These are phyloP conservation scores for Diarsia mendica DNA, from an alignment of 2,888 invertebrate species.

Conservation along the genomic window DNA sequence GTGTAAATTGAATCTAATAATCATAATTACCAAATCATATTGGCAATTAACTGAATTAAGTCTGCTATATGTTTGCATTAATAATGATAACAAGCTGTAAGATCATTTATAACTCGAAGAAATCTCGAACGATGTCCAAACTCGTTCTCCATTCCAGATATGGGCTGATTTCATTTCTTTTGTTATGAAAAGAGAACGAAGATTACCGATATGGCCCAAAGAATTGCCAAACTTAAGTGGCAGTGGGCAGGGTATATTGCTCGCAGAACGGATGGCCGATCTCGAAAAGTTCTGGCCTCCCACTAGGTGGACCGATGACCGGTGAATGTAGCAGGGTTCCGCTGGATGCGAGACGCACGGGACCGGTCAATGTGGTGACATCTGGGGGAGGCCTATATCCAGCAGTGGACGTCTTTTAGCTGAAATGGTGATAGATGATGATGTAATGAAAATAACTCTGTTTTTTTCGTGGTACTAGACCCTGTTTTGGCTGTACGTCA, in stretches of 20 bases:
- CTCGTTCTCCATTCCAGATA: background rate
- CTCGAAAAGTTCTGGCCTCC: too few species aligned
- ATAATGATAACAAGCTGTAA: background rate
- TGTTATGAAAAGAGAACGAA: background rate
- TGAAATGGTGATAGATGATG: too few species aligned
- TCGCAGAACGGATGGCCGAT: too few species aligned
- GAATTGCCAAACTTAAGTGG: too few species aligned
- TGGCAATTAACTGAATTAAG: background rate
- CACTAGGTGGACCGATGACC: too few species aligned
- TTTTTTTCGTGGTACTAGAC: background rate
- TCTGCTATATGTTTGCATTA: background rate
- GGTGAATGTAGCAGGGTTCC: too few species aligned
- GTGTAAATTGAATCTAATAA: background rate
- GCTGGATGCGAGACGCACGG: too few species aligned
- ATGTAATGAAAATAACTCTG: background rate
- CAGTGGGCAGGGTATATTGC: too few species aligned
- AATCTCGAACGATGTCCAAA: background rate
- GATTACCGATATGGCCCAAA: too few species aligned
- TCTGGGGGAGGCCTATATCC: too few species aligned
- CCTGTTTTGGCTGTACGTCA: background rate
- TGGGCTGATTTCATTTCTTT: background rate
- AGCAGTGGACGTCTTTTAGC: too few species aligned
- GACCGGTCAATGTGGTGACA: too few species aligned
- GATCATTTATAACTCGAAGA: background rate
- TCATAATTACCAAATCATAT: conserved; percentile 11